Base-by-base conservation (phyloP, 2,888 invertebrate species). In the Morinoia aosen region DNA sequence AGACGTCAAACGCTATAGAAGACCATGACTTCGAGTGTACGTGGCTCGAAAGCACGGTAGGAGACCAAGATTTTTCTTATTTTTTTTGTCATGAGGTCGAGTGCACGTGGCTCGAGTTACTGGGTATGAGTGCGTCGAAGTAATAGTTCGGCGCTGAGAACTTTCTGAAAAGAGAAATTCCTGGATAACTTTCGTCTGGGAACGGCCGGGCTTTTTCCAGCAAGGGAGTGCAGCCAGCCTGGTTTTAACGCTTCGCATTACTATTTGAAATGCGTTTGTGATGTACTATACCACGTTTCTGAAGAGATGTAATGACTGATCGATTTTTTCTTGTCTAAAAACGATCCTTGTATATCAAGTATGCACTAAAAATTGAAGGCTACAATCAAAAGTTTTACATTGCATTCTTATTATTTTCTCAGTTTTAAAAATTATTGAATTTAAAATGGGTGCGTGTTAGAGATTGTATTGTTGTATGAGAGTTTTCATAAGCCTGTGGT, bases 111-210 rank as follows among this genome's bases (percentile, higher is more conserved):
- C 76, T 76, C 25, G 33, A 33, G 19, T 76, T 33, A 76, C 76
- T 76, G 76, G 76, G 76, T 76, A 76, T 76, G 25, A 76, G 76
- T 76, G 10, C 76, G 76, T 33, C 76, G 2, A 76, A 76, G 25
- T 76, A 76, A 76, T 76, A 76, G 76, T 76, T 76, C 76, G 76
- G 10, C 40, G 48, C 57, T 93, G 39, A 33, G 93, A 93, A 57
- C 93, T 93, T 93, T 93, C 93, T 57, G 56, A 14, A 56, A 93
- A 93, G 93, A 93, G 93, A 93, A 93, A 93, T 93, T 57, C 93
- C 3, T 76, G 40, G 93, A 33, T 25, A 93, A 93, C 93, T 93
- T 93, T 93, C 93, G 58, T 93, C 93, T 57, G 93, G 57, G 93
- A 93, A 93, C 57, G 5, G 93, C 57, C 93, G 25, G 57, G 57